Evolutionary conservation across 2,888 invertebrate species (phyloP), one percentile per base, ranked within the genome.

Genomic region (Pseudeuparius sepicola): DNA sequence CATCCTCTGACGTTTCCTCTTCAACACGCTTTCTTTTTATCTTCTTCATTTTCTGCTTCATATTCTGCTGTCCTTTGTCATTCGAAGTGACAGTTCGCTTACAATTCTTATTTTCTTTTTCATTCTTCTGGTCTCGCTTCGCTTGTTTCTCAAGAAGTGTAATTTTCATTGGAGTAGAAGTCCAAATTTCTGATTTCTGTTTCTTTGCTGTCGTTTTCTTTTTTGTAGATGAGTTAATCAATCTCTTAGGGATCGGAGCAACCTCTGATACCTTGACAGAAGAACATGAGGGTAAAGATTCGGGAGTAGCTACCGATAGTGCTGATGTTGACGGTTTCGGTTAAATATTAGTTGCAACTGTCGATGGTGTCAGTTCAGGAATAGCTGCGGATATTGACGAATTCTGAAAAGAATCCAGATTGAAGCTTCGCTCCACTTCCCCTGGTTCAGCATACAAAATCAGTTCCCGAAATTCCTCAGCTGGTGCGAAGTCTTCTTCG

Each of bases 381-480:
- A 7, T 7, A 20, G 18, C 31, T 35, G 11, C 20, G 24, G 36
- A 40, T 33, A 30, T 30, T 18, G 36, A 36, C 25, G 36, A 26
- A 33, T 20, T 35, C 24, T 13, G 20, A 27, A 27, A 25, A 5
- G 14, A 20, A 14, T 24, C 23, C 10, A 14, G n/a, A 36, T 30
- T 24, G 12, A 31, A 39, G 29, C 12, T 40, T 16, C 28, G 31
- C 29, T 36, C 34, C 20, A 15, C 7, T 23, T 33, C 16, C 36
- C 18, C 35, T 30, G 7, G 26, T 25, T 25, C 33, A 29, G 13
- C 25, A 24, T 30, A 13, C 15, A 31, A 40, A 20, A 32, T 26
- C 29, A 34, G 38, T 34, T 38, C 30, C 23, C 23, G 2, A 24
- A 43, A 41, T 16, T 41, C 33, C 23, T 44, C 40, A 27, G 27